phyloP scores from a whole-genome alignment of 2,888 invertebrate species.

The Clivina fossor region DNA sequence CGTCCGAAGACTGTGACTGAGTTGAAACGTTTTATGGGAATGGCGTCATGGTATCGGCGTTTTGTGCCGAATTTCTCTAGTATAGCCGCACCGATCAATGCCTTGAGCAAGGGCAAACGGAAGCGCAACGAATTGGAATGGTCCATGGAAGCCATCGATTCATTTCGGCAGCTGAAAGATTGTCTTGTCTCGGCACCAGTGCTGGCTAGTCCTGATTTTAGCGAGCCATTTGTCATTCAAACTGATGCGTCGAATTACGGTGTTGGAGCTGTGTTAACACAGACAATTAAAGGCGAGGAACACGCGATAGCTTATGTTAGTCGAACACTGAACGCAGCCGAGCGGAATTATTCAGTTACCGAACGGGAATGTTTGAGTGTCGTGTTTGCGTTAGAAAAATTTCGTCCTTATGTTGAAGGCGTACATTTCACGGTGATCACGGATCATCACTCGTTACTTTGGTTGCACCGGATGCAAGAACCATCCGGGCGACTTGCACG shows the following conservation, averaged over 20 bases:
- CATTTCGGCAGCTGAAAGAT: not conserved
- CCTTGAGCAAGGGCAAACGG: not conserved
- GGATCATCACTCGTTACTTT: not conserved
- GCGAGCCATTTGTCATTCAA: not conserved
- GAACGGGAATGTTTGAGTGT: not conserved
- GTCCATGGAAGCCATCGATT: not conserved
- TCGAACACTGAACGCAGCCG: not conserved
- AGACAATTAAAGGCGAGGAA: not conserved
- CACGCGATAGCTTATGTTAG: not conserved
- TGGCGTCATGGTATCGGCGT: not conserved
- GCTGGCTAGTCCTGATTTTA: conserved; percentile 1
- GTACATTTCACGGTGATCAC: not conserved
- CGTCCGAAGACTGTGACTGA: not conserved
- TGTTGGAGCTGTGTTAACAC: not conserved
- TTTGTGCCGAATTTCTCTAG: conserved; percentile 2
- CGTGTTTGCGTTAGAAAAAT: not conserved
- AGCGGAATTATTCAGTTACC: not conserved
- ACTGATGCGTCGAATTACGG: not conserved
- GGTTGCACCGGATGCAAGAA: not conserved
- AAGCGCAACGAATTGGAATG: not conserved
- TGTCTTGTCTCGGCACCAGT: not conserved
- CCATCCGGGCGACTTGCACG: not conserved
- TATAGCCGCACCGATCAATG: not conserved
- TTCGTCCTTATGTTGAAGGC: not conserved
- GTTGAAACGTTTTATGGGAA: not conserved